A percentile compares a stretch with the other conserved stretches of the same genome.
Evolutionary conservation across 2,113 vertebrate genomes (phyloP).

Genomic region (Chrysemys picta): DNA sequence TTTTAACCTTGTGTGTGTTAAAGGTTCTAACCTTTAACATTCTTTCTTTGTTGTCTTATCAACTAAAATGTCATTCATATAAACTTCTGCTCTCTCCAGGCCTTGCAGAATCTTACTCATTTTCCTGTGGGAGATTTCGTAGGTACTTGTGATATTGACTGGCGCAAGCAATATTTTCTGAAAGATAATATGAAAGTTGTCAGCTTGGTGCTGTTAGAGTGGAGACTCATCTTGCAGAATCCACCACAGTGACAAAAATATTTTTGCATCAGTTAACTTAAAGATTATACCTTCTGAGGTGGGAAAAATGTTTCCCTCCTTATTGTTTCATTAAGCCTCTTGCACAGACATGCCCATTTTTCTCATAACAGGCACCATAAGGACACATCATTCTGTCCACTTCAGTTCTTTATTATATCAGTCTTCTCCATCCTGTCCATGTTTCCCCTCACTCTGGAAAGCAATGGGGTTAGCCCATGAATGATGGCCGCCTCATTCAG

Average conservation of each 20-base stretch:
- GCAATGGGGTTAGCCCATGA: background rate
- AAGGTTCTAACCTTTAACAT: background rate
- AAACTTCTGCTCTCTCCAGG: background rate
- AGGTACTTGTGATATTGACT: slow-evolving; percentile 30
- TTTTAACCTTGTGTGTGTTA: background rate
- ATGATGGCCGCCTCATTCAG: background rate
- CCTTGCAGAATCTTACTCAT: background rate
- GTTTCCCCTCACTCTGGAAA: fast-evolving
- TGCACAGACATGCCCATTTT: fast-evolving
- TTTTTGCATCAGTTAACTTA: background rate
- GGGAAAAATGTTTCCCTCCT: background rate
- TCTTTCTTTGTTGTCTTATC: background rate
- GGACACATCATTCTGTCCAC: background rate
- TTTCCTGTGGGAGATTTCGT: slow-evolving; percentile 12
- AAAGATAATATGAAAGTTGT: background rate
- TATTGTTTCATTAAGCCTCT: background rate
- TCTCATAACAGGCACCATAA: background rate
- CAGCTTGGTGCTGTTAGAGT: slow-evolving; percentile 3
- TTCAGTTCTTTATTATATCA: background rate
- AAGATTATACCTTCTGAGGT: background rate
- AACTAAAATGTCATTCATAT: background rate
- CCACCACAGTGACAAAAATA: slow-evolving; percentile 15
- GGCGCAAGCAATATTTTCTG: background rate
- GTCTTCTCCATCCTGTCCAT: background rate
- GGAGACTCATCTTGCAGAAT: slow-evolving; percentile 40